Base-by-base conservation (phyloP, 1,140 invertebrate genomes). In the Hermetia illucens region DNA sequence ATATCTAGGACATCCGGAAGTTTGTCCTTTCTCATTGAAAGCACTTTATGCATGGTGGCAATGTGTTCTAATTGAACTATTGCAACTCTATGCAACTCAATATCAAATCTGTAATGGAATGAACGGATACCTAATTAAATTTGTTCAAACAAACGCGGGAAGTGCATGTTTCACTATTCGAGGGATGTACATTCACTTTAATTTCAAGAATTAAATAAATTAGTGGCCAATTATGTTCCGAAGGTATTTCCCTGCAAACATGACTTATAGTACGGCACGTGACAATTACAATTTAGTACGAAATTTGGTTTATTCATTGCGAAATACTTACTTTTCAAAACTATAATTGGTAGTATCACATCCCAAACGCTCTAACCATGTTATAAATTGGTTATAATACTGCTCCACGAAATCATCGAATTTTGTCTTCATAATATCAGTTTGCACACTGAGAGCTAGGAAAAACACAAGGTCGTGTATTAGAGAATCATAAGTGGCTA, bases 401-500 rank as follows among this genome's bases (percentile, higher is more conserved):
- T 68, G 41, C 40, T 62, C 48, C 2, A 73, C 40, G 3, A 74
- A 53, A 10, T 63, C 52, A 12, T 71, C 53, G 17, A 61, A 55
- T 38, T 68, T 44, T n/a, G 64, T 42, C 0, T 63, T 55, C 2
- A 64, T 42, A 0, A 69, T 50, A 0, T 55, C 42, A 5, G 53
- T 48, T 8, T 60, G 47, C 5, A 73, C 51, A 39, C 72, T 75
- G 1, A 66, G 68, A 13, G 67, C 64, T 2, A 77, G 40, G 33
- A 74, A 68, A 36, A 75, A 77, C 0, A 69, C 47, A 4, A 79
- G 38, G 46, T 79, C 75, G 4, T 69, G 55, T 0, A 65, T 38
- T 5, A 69, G 55, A 15, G 65, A 74, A 5, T 59, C 52, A 29
- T 68, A 66, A 12, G 65, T 46, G 20, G 66, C 65, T 13, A 70